Base-by-base conservation (phyloP, 1,140 invertebrate genomes). In the Scylla paramamosain region DNA sequence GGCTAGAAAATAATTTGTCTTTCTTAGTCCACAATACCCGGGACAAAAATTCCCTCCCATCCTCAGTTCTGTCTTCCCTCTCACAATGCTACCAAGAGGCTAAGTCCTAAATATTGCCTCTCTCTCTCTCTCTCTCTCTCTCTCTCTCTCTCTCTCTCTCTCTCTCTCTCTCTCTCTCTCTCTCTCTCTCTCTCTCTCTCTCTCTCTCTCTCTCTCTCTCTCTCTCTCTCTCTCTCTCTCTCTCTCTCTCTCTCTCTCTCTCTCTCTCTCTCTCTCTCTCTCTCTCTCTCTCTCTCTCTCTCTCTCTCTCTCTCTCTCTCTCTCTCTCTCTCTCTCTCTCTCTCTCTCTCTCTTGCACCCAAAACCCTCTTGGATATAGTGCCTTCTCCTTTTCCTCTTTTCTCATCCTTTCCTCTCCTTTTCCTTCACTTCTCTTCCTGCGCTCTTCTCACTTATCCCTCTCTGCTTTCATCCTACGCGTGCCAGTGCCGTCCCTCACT, bases 91-190 rank as follows among this genome's bases (percentile, higher is more conserved):
- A n/a, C n/a, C n/a, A n/a, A n/a, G n/a, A n/a, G n/a, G n/a, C n/a
- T n/a, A n/a, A n/a, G n/a, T 52, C 48, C 6, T 52, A 52, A 6
- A 52, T 52, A 52, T 52, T 52, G 6, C 48, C 48, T 52, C 48
- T 52, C 48, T 52, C 48, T 52, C 48, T 52, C 48, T 67, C 59
- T 67, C 59, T 67, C 59, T 67, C 59, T 67, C 59, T 67, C 59
- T 67, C 59, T 67, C 59, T 67, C 59, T 67, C 59, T 67, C 59
- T 67, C 59, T 67, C 59, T 67, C 59, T 67, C 59, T 67, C 59
- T 67, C 59, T 67, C 59, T 67, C 59, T 67, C 59, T 67, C 59
- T 67, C 59, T 67, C 59, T 67, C 59, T 67, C 59, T 67, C 59
- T 67, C 59, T 67, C 59, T 67, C 59, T 67, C 59, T 67, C 59